Conservation (phyloP, 2,797 vertebrate species). For the Aldrovandia affinis region DNA sequence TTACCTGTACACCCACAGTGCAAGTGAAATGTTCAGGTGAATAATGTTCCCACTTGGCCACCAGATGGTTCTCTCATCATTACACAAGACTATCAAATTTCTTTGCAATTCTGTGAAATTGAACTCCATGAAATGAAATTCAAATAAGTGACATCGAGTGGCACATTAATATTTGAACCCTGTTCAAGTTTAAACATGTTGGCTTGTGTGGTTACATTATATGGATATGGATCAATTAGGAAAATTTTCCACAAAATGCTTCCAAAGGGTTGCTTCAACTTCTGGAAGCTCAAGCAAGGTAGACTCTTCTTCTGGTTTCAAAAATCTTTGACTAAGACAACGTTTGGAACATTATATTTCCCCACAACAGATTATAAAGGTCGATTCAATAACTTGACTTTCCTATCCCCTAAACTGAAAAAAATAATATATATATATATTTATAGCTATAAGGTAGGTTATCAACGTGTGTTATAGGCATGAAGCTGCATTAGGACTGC, state of each 20-base stretch:
- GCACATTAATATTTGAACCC: background rate
- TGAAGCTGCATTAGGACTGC: too few relatives aligned
- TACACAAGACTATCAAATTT: background rate
- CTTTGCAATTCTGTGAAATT: background rate
- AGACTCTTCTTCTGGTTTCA: background rate
- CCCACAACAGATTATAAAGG: too few relatives aligned
- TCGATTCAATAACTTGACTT: too few relatives aligned
- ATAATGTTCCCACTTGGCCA: background rate
- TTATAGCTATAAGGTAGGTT: too few relatives aligned
- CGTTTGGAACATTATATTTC: background rate
- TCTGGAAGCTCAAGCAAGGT: background rate
- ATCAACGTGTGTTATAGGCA: too few relatives aligned
- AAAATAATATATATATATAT: too few relatives aligned
- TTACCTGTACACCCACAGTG: background rate
- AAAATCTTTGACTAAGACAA: background rate
- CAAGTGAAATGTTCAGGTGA: background rate
- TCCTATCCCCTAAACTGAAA: too few relatives aligned
- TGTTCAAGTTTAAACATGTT: background rate
- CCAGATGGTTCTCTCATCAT: constrained; percentile 1
- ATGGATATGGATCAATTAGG: background rate
- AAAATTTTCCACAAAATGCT: too few relatives aligned
- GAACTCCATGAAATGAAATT: background rate
- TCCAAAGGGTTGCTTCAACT: background rate
- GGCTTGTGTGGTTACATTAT: background rate
- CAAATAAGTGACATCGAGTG: background rate